These are phyloP conservation scores for Caenorhabditis angaria DNA, from an alignment of 2,888 invertebrate species.

Conservation along the genomic window DNA sequence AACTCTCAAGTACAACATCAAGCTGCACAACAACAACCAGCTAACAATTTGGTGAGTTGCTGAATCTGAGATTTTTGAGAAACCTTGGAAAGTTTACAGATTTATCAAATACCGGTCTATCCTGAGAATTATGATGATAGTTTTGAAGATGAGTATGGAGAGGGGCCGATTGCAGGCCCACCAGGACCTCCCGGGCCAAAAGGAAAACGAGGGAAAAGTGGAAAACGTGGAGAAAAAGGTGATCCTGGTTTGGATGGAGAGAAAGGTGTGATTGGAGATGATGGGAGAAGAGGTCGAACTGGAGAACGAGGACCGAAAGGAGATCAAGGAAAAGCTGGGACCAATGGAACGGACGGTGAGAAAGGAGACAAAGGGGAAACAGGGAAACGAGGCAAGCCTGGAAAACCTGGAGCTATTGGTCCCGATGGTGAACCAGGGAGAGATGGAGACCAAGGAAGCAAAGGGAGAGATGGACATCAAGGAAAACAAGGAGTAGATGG, in stretches of 20 bases:
- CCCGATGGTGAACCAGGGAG: too few relatives aligned
- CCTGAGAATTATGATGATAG: neutral
- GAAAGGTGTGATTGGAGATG: constrained; percentile 1
- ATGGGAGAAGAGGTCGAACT: neutral
- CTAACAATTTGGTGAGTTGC: too few relatives aligned
- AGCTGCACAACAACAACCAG: too few relatives aligned
- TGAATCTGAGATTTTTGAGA: too few relatives aligned
- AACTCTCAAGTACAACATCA: too few relatives aligned
- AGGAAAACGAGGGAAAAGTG: constrained; percentile 12
- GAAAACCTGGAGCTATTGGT: constrained; percentile 11
- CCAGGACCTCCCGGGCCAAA: constrained; percentile 19
- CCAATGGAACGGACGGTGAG: neutral
- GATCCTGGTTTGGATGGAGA: neutral
- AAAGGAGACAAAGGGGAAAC: too few relatives aligned
- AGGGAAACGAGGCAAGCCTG: too few relatives aligned
- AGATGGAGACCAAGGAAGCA: too few relatives aligned
- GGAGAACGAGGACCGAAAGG: neutral
- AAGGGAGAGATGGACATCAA: too few relatives aligned
- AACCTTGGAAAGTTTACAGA: too few relatives aligned
- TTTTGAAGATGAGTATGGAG: constrained; percentile 7
- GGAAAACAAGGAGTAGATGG: neutral
- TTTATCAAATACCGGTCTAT: too few relatives aligned
- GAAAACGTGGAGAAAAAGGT: constrained; percentile 3
- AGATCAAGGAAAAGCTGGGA: neutral
- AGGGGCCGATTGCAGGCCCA: constrained; percentile 22